Percentiles rank a stretch among this genome's conserved stretches.
Conservation (phyloP, 2,888 invertebrate species). For the Epinotia bilunana region DNA sequence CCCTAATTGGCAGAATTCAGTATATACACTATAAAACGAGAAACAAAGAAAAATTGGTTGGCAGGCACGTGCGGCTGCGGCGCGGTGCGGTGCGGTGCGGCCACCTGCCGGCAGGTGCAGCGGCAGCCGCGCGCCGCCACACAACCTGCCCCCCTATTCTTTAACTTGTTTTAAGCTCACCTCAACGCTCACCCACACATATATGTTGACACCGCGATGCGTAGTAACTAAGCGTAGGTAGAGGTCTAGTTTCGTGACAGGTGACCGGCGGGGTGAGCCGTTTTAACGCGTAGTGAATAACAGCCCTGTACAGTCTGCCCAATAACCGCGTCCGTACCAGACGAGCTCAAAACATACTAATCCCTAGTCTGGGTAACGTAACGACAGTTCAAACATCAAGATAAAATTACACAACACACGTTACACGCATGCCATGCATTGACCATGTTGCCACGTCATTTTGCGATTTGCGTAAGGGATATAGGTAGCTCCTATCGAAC, state of each 20-base stretch:
- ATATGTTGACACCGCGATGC: no score
- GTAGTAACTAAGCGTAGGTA: no score
- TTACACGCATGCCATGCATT: no score
- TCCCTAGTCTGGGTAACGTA: not conserved
- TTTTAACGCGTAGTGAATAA: no score
- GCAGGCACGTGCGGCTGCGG: slow-evolving; percentile 61
- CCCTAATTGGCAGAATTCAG: slow-evolving; percentile 9
- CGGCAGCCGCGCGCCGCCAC: slow-evolving; percentile 51
- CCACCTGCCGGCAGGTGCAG: slow-evolving; percentile 75
- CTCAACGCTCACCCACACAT: no score
- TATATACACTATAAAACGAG: slow-evolving; percentile 15
- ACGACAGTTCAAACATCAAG: not conserved
- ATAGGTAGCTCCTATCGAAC: no score
- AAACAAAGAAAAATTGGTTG: slow-evolving; percentile 47
- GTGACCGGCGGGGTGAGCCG: no score
- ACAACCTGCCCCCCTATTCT: no score
- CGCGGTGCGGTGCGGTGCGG: slow-evolving; percentile 52
- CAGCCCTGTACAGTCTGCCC: not conserved
- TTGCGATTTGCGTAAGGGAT: no score
- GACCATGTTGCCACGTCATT: no score
- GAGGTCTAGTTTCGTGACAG: no score
- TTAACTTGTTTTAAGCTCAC: no score
- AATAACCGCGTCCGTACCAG: not conserved
- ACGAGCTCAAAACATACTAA: not conserved
- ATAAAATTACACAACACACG: not conserved